phyloP scores from a whole-genome alignment of 2,113 vertebrate genomes.

The Donacobius atricapilla region DNA sequence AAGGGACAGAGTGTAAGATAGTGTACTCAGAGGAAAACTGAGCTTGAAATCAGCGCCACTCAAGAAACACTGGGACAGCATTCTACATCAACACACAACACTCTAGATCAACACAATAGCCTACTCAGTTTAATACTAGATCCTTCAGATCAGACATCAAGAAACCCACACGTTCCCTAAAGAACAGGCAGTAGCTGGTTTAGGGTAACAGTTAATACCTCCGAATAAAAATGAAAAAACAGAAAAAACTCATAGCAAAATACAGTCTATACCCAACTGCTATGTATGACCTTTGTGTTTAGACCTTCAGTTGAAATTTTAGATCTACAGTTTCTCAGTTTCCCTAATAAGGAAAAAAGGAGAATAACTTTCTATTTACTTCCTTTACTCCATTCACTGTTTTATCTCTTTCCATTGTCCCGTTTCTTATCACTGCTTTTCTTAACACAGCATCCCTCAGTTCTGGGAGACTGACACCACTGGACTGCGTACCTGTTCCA shows the following conservation, averaged over 20 bases:
- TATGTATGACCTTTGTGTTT: neutral
- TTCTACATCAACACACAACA: neutral
- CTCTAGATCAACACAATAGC: neutral
- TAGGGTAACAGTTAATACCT: neutral
- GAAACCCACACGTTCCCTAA: neutral
- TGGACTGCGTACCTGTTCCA: slow-evolving; percentile 88
- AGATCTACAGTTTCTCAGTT: neutral
- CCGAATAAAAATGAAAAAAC: neutral
- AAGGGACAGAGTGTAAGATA: accelerated
- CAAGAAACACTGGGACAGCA: neutral
- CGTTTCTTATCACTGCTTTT: neutral
- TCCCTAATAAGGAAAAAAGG: neutral
- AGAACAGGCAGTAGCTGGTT: neutral
- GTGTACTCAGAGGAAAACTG: neutral
- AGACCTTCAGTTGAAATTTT: neutral
- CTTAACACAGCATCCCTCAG: neutral
- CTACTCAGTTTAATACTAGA: neutral
- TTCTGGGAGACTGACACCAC: neutral
- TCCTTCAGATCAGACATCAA: neutral
- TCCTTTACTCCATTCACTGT: neutral
- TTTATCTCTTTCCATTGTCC: neutral
- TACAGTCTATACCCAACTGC: neutral
- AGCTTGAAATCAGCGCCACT: neutral
- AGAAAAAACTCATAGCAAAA: neutral
- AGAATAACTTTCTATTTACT: neutral